These are phyloP conservation scores for Sclerurus mexicanus DNA, from an alignment of 2,113 vertebrate species.

Conservation along the genomic window DNA sequence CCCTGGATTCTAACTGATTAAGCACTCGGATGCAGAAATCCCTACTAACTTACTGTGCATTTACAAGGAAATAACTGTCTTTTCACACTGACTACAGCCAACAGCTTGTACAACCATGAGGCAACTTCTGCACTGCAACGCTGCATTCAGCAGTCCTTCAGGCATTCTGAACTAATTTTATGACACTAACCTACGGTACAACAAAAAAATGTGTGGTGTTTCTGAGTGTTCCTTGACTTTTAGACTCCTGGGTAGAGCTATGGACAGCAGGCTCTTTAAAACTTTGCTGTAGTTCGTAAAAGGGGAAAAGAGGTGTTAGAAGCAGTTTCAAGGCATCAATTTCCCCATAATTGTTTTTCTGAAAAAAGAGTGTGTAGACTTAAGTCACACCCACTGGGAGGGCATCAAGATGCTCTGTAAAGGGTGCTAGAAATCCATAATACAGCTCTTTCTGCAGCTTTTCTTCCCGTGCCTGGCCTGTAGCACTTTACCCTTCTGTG, in stretches of 20 bases:
- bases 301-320: neutral
- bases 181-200: neutral
- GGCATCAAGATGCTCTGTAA: neutral
- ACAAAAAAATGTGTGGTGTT: neutral
- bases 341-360: slow-evolving; percentile 29
- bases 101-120: neutral
- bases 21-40: neutral
- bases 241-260: neutral
- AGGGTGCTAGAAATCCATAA: neutral
- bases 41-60: neutral
- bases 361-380: neutral
- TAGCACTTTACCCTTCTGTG: neutral
- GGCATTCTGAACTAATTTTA: neutral
- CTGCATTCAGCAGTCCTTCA: neutral
- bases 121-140: neutral
- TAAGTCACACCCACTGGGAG: too few species aligned
- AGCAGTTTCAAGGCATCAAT: neutral
- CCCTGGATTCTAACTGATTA: neutral
- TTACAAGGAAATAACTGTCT: neutral
- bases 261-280: neutral
- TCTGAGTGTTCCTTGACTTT: neutral
- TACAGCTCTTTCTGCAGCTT: neutral
- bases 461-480: neutral
- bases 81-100: neutral
- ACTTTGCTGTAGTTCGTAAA: neutral